These are phyloP conservation scores for Oryctes rhinoceros DNA, from an alignment of 1,140 invertebrate genomes.

Conservation along the genomic window DNA sequence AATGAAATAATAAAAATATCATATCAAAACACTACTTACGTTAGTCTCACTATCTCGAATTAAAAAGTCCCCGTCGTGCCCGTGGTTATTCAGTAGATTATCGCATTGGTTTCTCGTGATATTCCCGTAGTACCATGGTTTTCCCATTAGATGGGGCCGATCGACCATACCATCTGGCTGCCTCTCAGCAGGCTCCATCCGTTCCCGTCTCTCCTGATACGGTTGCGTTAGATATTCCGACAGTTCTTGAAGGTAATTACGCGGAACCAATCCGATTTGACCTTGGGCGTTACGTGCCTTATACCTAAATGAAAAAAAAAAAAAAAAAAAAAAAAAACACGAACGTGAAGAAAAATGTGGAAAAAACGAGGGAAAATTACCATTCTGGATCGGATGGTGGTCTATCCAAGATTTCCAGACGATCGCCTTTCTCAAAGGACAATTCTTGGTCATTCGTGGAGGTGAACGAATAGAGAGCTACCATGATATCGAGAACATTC, in stretches of 20 bases:
- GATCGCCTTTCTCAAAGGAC: conserved; percentile 95
- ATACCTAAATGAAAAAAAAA: conserved; percentile 71
- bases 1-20: too few species aligned
- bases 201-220: conserved; percentile 70
- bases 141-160: conserved; percentile 76
- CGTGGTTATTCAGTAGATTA: conserved; percentile 90
- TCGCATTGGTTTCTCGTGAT: conserved; percentile 96
- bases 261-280: conserved; percentile 91
- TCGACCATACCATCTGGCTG: conserved; percentile 62
- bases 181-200: conserved; percentile 62
- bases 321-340: not conserved
- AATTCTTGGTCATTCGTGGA: conserved; percentile 97
- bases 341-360: not conserved
- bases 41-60: conserved; percentile 99
- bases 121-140: conserved; percentile 96
- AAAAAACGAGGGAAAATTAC: conserved; percentile 58
- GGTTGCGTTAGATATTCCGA: conserved; percentile 88
- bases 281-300: conserved; percentile 92
- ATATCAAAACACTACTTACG: conserved; percentile 69
- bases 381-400: conserved; percentile 97
- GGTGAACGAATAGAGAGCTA: conserved; percentile 91
- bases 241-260: conserved; percentile 95
- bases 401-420: conserved; percentile 93
- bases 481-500: conserved; percentile 93
- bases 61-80: conserved; percentile 97